Evolutionary conservation across 2,797 vertebrate genomes (phyloP).

Genomic region (Sarcoramphus papa): DNA sequence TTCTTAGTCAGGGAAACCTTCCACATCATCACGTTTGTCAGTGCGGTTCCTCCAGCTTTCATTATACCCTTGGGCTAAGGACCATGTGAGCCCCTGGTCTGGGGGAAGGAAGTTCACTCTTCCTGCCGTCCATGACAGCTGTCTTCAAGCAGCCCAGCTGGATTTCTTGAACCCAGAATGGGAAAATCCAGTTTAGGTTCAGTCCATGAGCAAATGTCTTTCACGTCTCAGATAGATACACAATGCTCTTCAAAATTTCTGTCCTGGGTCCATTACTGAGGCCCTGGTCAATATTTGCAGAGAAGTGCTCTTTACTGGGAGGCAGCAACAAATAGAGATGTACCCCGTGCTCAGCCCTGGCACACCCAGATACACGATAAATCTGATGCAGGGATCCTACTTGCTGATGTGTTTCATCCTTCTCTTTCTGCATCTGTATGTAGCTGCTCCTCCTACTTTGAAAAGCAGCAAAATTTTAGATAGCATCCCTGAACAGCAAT

Average conservation of each 20-base stretch:
- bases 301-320: not conserved
- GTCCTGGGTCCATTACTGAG: not conserved
- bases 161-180: not conserved
- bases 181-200: not conserved
- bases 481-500: not conserved
- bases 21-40: conserved; percentile 29
- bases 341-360: not conserved
- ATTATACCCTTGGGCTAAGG: conserved; percentile 42
- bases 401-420: not conserved
- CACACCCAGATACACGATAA: not conserved
- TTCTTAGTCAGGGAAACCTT: conserved; percentile 25
- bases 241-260: not conserved
- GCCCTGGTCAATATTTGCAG: not conserved
- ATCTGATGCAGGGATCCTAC: not conserved
- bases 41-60: not conserved
- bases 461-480: not conserved
- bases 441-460: not conserved
- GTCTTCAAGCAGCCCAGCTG: conserved; percentile 38
- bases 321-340: not conserved
- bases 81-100: not conserved
- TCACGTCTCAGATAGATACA: not conserved
- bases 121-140: conserved; percentile 37
- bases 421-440: not conserved
- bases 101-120: conserved; percentile 52
- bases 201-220: not conserved